These are phyloP conservation scores for Pseudochaenichthys georgianus DNA, from an alignment of 2,797 vertebrate genomes.

Conservation along the genomic window DNA sequence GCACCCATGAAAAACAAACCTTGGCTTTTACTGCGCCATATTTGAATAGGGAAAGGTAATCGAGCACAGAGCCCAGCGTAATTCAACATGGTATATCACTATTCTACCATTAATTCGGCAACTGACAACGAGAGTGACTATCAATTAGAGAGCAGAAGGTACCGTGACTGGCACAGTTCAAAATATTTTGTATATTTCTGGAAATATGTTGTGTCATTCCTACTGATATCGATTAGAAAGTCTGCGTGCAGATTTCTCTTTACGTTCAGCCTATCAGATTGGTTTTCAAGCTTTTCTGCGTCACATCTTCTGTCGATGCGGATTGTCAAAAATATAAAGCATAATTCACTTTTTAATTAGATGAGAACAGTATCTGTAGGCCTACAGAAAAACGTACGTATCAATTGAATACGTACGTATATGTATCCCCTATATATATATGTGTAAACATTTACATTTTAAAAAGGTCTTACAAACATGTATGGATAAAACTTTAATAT, in stretches of 20 bases:
- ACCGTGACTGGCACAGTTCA: rapidly evolving
- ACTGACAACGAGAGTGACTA: rapidly evolving
- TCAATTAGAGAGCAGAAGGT: rapidly evolving
- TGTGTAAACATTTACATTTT: no score
- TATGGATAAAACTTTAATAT: no score
- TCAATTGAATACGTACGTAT: no score
- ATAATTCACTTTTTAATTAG: no score
- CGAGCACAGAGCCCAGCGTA: slow-evolving; percentile 7
- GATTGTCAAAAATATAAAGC: not conserved
- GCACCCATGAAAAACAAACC: slow-evolving; percentile 75
- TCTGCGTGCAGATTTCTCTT: slow-evolving; percentile 38
- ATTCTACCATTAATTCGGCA: not conserved
- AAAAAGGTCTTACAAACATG: no score
- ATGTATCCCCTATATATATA: no score
- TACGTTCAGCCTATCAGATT: not conserved
- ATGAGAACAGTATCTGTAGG: no score
- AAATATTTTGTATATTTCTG: rapidly evolving
- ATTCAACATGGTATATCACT: rapidly evolving
- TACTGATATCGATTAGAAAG: slow-evolving; percentile 50
- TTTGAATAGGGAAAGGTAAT: slow-evolving; percentile 67
- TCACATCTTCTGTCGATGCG: not conserved
- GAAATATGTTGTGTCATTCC: slow-evolving; percentile 36
- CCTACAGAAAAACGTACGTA: no score
- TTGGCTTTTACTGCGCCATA: slow-evolving; percentile 78
- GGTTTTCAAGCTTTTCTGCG: slow-evolving; percentile 14